Percentiles rank a stretch among this genome's conserved stretches.
Evolutionary conservation across 2,113 vertebrate species (phyloP).

Genomic region (Rostratula benghalensis): DNA sequence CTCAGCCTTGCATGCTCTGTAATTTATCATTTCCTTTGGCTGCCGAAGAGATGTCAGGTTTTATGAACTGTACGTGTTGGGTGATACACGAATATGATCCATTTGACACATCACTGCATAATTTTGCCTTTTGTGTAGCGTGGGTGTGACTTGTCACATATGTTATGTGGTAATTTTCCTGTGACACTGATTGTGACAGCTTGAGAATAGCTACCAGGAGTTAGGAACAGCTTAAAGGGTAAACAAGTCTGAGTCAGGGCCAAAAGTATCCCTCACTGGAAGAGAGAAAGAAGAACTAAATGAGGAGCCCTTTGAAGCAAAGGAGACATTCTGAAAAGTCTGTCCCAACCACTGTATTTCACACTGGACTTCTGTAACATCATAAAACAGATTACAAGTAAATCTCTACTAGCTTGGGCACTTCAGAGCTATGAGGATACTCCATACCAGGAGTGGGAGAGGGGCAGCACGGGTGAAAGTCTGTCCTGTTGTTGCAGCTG

Average conservation of each 20-base stretch:
- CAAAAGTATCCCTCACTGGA: background rate
- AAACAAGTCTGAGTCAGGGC: background rate
- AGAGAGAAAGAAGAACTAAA: background rate
- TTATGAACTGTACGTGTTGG: background rate
- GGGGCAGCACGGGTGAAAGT: background rate
- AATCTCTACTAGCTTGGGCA: background rate
- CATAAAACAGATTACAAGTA: background rate
- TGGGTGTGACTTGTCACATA: conserved; percentile 32
- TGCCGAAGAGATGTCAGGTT: background rate
- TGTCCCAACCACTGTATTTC: background rate
- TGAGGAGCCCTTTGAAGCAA: background rate
- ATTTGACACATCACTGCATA: conserved; percentile 28
- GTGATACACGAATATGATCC: background rate
- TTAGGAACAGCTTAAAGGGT: background rate
- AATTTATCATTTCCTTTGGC: conserved; percentile 13
- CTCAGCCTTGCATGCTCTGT: background rate
- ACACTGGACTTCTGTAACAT: background rate
- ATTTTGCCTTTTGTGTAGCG: conserved; percentile 36
- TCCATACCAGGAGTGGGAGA: background rate
- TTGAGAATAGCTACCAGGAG: background rate
- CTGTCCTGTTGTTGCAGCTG: background rate
- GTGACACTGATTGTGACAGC: conserved; percentile 28
- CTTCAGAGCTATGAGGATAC: background rate
- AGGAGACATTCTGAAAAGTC: background rate
- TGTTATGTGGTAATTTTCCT: conserved; percentile 19